phyloP scores from a whole-genome alignment of 1,140 invertebrate species.

The Lamellibrachia luymesi region DNA sequence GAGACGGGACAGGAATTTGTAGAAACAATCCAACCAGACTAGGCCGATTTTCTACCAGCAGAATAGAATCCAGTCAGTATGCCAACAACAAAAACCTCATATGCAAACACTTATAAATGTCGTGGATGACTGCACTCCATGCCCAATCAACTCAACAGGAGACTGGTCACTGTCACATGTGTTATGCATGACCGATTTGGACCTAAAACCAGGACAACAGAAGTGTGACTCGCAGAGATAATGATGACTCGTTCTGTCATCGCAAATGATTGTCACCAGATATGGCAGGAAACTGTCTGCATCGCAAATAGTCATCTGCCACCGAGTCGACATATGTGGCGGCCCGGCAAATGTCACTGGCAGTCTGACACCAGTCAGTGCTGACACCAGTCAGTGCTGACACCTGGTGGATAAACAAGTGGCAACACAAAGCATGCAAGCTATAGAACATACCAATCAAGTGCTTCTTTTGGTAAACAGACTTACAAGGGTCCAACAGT shows the following conservation, averaged over 20 bases:
- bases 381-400: background rate
- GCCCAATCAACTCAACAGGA: background rate
- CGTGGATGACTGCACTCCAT: background rate
- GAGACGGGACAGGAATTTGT: background rate
- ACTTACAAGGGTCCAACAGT: background rate
- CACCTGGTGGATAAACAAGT: background rate
- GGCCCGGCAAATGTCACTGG: background rate
- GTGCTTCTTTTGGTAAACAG: background rate
- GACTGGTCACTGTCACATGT: background rate
- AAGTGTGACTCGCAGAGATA: background rate
- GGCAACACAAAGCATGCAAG: background rate
- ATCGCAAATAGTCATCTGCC: background rate
- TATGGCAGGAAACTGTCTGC: background rate
- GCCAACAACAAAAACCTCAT: background rate
- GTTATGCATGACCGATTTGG: background rate
- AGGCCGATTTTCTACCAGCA: background rate
- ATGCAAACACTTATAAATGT: background rate
- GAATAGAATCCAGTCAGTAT: background rate
- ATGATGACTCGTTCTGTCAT: background rate
- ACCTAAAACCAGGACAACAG: background rate
- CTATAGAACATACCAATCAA: background rate
- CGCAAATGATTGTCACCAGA: background rate
- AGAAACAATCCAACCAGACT: background rate
- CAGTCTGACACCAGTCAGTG: background rate
- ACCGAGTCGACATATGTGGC: background rate